These are phyloP conservation scores for Notiomystis cincta DNA, from an alignment of 2,113 vertebrate species.

Conservation along the genomic window DNA sequence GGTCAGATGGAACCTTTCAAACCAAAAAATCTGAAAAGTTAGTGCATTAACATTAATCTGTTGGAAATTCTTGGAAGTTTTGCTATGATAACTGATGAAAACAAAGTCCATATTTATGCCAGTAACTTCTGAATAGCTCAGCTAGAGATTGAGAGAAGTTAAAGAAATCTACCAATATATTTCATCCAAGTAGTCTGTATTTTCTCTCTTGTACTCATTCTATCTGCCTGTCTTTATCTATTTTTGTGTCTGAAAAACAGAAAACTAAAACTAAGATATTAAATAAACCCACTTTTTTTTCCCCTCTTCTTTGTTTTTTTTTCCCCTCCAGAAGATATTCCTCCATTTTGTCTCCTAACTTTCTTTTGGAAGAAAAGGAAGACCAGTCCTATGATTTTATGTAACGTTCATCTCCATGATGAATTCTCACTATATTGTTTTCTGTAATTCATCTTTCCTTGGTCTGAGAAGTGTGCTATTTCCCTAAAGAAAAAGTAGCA, in stretches of 20 bases:
- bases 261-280: neutral
- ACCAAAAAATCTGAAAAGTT: neutral
- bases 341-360: neutral
- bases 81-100: neutral
- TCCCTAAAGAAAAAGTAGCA: neutral
- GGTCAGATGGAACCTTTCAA: neutral
- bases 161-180: neutral
- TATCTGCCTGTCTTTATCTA: neutral
- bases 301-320: neutral
- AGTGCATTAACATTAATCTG: neutral
- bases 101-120: neutral
- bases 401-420: neutral
- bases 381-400: neutral
- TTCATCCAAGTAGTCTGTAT: neutral
- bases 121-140: neutral
- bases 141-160: neutral
- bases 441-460: neutral
- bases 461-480: neutral
- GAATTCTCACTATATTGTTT: neutral
- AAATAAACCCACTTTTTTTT: neutral
- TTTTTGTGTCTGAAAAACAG: neutral
- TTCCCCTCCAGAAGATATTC: fast-evolving
- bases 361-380: neutral
- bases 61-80: neutral
- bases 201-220: fast-evolving